Conservation (phyloP, 2,113 vertebrate species). For the Catharus minimus region DNA sequence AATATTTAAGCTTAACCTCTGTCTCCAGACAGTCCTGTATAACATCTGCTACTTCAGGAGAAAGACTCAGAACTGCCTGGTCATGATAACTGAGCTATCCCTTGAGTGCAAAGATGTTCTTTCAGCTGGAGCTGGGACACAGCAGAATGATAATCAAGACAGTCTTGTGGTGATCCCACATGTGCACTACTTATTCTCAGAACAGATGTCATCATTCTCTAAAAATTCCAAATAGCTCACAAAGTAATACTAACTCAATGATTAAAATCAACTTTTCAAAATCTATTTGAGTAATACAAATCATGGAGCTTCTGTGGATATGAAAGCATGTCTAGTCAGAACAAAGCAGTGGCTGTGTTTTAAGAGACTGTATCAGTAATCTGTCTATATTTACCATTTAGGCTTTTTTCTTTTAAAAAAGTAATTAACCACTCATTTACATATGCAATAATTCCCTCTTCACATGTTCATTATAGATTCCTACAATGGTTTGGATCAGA, state of each 20-base stretch:
- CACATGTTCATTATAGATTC: neutral
- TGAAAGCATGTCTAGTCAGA: neutral
- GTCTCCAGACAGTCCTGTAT: neutral
- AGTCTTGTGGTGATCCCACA: neutral
- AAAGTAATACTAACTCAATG: neutral
- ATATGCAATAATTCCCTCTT: neutral
- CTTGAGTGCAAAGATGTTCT: constrained; percentile 15
- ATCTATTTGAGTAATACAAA: neutral
- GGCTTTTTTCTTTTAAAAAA: neutral
- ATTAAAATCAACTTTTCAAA: constrained; percentile 31
- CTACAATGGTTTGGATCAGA: neutral
- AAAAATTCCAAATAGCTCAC: constrained; percentile 29
- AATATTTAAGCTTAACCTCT: neutral
- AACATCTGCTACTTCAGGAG: constrained; percentile 10
- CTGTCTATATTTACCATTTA: neutral
- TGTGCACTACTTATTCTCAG: neutral
- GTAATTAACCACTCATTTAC: neutral
- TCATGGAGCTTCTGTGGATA: neutral
- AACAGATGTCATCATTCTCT: constrained; percentile 45
- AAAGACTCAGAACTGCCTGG: neutral
- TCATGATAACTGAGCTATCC: neutral
- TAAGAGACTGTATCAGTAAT: neutral
- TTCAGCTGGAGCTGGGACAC: constrained; percentile 31
- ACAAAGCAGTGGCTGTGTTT: neutral
- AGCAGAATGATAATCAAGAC: neutral